Percentiles rank a stretch among this genome's conserved stretches.
phyloP scores from a whole-genome alignment of 2,888 invertebrate species.

The Julus scanicus region DNA sequence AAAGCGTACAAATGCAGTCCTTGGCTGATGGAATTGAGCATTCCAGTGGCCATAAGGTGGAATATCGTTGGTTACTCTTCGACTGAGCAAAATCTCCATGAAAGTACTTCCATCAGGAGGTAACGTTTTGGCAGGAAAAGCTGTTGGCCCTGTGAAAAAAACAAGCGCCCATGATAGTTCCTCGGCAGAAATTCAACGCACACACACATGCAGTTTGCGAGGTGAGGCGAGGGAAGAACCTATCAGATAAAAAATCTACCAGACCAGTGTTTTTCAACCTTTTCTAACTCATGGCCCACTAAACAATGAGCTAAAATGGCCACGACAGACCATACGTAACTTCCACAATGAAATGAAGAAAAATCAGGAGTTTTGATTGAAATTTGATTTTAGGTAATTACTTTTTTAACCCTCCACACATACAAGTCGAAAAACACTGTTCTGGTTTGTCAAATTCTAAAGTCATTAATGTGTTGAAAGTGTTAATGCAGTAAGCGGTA shows the following conservation, averaged over 20 bases:
- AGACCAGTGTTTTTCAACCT: neutral
- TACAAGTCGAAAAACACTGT: too few species aligned
- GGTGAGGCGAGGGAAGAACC: neutral
- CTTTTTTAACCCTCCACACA: too few species aligned
- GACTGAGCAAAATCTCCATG: slow-evolving; percentile 84
- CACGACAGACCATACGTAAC: too few species aligned
- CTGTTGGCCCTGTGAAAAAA: slow-evolving; percentile 77
- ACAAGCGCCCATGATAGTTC: neutral
- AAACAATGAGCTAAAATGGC: too few species aligned
- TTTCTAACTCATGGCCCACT: too few species aligned
- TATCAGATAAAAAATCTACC: neutral
- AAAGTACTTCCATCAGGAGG: slow-evolving; percentile 94
- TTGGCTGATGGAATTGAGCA: slow-evolving; percentile 85
- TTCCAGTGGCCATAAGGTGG: slow-evolving; percentile 95
- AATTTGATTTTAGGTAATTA: too few species aligned
- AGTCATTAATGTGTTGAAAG: neutral
- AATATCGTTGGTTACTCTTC: slow-evolving; percentile 82
- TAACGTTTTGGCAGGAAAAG: slow-evolving; percentile 88
- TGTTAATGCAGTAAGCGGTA: neutral
- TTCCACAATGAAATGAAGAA: too few species aligned
- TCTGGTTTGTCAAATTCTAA: too few species aligned
- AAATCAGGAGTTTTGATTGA: too few species aligned
- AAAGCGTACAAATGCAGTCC: slow-evolving; percentile 66
- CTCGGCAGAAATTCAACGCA: neutral
- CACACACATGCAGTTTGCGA: neutral